These are phyloP conservation scores for Cephalotes varians DNA, from an alignment of 2,888 invertebrate species.

Conservation along the genomic window DNA sequence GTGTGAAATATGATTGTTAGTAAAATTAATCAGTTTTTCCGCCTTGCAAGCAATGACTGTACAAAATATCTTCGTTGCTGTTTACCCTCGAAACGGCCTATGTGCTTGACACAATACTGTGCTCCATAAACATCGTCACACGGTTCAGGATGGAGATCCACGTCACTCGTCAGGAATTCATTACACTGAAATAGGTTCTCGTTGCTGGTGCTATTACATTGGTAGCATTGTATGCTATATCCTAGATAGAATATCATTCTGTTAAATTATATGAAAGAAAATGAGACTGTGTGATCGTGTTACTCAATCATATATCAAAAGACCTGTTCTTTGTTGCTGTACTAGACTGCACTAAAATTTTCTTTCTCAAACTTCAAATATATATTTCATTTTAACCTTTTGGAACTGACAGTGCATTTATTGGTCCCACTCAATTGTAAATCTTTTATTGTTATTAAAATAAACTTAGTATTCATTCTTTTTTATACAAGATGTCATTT, in stretches of 20 bases:
- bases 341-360: too few species aligned
- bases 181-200: conserved; percentile 93
- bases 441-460: too few species aligned
- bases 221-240: conserved; percentile 92
- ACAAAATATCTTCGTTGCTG: neutral
- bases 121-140: conserved; percentile 94
- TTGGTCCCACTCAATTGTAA: too few species aligned
- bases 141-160: conserved; percentile 89
- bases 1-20: neutral
- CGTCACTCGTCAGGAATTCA: conserved; percentile 90
- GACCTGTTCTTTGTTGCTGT: too few species aligned
- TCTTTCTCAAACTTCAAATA: neutral
- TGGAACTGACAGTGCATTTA: too few species aligned
- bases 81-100: conserved; percentile 95
- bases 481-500: too few species aligned
- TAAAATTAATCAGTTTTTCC: neutral
- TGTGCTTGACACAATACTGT: conserved; percentile 96
- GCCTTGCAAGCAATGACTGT: conserved; percentile 13
- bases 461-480: too few species aligned
- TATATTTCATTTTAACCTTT: too few species aligned
- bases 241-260: conserved; percentile 84
- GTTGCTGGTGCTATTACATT: conserved; percentile 94
- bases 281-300: neutral
- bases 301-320: neutral
- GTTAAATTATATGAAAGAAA: neutral